Evolutionary conservation across 2,113 vertebrate species (phyloP).

Genomic region (Mobula birostris): DNA sequence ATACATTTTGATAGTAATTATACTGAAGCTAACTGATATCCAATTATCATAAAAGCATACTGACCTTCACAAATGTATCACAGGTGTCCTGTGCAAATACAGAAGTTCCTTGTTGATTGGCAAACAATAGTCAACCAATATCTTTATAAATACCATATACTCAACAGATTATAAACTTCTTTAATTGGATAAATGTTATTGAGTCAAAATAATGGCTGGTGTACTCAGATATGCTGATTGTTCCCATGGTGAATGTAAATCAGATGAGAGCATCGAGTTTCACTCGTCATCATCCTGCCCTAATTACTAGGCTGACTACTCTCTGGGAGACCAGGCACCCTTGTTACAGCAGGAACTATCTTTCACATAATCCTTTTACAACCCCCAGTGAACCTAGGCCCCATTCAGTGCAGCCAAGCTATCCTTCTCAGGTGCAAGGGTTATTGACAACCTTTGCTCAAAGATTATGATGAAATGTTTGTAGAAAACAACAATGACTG

Average conservation of each 20-base stretch:
- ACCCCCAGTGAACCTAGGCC: not conserved
- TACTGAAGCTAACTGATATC: not conserved
- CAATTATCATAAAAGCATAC: not conserved
- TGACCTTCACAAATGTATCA: not conserved
- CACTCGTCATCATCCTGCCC: not conserved
- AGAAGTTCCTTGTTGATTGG: not conserved
- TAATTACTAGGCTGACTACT: not conserved
- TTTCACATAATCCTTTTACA: not conserved
- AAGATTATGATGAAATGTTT: not conserved
- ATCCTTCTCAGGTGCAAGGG: not conserved
- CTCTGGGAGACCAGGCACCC: not conserved
- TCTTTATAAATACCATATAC: not conserved
- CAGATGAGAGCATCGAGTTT: not conserved
- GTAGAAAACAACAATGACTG: not conserved
- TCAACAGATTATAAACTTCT: not conserved
- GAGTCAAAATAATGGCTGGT: not conserved
- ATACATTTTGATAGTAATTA: not conserved
- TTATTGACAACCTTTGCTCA: no score
- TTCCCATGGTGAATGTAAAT: not conserved
- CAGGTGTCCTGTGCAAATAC: not conserved
- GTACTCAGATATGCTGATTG: not conserved
- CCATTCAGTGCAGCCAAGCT: not conserved
- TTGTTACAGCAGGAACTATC: not conserved
- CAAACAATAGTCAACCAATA: not conserved
- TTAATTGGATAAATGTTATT: not conserved